Evolutionary conservation across 2,888 invertebrate genomes (phyloP).

Genomic region (Cerastoderma edule): DNA sequence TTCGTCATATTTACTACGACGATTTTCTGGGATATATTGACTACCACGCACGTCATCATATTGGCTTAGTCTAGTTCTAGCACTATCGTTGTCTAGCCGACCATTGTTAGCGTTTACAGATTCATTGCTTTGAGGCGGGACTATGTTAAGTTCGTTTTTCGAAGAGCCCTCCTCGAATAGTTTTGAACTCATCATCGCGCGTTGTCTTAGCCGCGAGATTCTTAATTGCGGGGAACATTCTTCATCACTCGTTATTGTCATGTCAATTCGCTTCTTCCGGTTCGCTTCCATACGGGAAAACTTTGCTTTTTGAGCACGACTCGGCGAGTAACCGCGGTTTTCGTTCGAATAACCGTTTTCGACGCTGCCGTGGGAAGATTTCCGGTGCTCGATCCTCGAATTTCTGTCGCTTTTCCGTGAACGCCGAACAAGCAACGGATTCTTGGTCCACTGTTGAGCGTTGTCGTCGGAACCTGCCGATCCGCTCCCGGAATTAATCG

Average conservation of each 20-base stretch:
- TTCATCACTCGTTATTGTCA: slow-evolving; percentile 77
- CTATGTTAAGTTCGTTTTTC: slow-evolving; percentile 32
- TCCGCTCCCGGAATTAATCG: slow-evolving; percentile 65
- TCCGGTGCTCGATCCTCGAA: slow-evolving; percentile 67
- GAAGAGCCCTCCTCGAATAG: slow-evolving; percentile 32
- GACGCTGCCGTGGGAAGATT: slow-evolving; percentile 60
- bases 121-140: slow-evolving; percentile 33
- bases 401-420: slow-evolving; percentile 63
- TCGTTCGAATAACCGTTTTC: slow-evolving; percentile 57
- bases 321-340: slow-evolving; percentile 53
- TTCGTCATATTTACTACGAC: slow-evolving; percentile 48
- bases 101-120: slow-evolving; percentile 26
- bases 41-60: slow-evolving; percentile 34
- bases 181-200: slow-evolving; percentile 67
- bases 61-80: slow-evolving; percentile 30
- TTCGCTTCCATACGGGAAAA: slow-evolving; percentile 77
- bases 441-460: slow-evolving; percentile 76
- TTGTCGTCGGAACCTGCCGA: slow-evolving; percentile 70
- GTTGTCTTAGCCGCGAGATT: slow-evolving; percentile 74
- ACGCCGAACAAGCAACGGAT: slow-evolving; percentile 72
- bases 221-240: slow-evolving; percentile 75
- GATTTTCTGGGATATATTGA: slow-evolving; percentile 8
- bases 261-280: slow-evolving; percentile 75
- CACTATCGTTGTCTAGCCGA: slow-evolving; percentile 16
- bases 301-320: slow-evolving; percentile 65